Evolutionary conservation across 2,113 vertebrate species (phyloP), one percentile per base, ranked within the genome.

Genomic region (Cairina moschata): DNA sequence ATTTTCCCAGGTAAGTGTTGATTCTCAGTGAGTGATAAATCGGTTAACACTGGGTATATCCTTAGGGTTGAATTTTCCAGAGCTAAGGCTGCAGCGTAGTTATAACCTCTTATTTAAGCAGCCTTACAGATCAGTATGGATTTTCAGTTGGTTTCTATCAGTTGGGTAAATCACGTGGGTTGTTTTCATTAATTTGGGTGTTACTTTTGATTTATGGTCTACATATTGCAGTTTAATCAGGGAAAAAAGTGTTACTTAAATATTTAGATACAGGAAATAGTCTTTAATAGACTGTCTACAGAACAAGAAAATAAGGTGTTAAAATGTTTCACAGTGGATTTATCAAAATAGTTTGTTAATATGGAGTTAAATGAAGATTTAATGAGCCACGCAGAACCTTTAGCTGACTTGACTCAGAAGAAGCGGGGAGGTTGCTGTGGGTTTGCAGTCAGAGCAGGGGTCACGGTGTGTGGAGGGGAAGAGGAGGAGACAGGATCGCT

Each of bases 151-250:
- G 13, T 44, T 83, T 54, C 31, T 65, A 6, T 83, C 83, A 54
- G 13, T n/a, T 36, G 36, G 25, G 11, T 91, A 83, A 89, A 56
- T 50, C 4, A 0, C 31, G 8, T 62, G 21, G 5, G 68, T 9
- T 71, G 6, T 67, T 86, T 88, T 73, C 29, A 48, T 91, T 88
- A 38, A 50, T 63, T 74, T 66, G 52, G 36, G 56, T 78, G 77
- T 89, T 86, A 62, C 34, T 74, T 96, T 58, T 84, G 71, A 71
- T 91, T 88, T 93, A 48, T 29, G 44, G 42, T 58, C 69, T 90
- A 3, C 3, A 1, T 50, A 58, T 50, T 63, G 29, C 69, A 81
- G 76, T 63, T 31, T 13, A 42, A 29, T 22, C 16, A 9, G 22
- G 50, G 38, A 23, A 48, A 36, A 56, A 73, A 83, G 80, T 44